Conservation (phyloP, 2,888 invertebrate genomes). For the Acrobasis repandana region DNA sequence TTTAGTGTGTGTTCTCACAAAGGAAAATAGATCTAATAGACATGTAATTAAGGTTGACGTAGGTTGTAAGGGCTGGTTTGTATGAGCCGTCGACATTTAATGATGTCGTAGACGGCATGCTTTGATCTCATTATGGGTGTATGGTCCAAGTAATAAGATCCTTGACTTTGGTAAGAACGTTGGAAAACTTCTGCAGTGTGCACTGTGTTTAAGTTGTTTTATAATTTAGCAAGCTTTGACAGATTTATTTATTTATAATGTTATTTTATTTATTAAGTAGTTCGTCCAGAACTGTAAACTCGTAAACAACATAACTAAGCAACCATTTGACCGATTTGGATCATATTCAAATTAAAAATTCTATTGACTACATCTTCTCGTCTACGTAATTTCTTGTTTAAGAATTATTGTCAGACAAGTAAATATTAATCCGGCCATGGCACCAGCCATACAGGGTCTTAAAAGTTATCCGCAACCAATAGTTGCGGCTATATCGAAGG, state of each 20-base stretch:
- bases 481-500: constrained; percentile 61
- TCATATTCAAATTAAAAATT: too few relatives aligned
- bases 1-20: constrained; percentile 19
- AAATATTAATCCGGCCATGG: too few relatives aligned
- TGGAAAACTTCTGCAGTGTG: background rate
- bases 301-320: too few relatives aligned
- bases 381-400: too few relatives aligned
- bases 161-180: background rate
- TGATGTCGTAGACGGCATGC: constrained; percentile 67
- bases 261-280: too few relatives aligned
- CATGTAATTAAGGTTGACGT: background rate
- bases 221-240: too few relatives aligned
- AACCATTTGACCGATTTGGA: too few relatives aligned
- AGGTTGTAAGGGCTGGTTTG: background rate
- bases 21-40: constrained; percentile 33
- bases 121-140: constrained; percentile 51
- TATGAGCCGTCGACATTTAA: constrained; percentile 59
- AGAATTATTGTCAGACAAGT: too few relatives aligned
- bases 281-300: too few relatives aligned
- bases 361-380: too few relatives aligned
- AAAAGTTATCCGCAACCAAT: constrained; percentile 60
- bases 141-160: constrained; percentile 38
- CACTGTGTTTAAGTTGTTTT: too few relatives aligned
- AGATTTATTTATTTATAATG: too few relatives aligned
- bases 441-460: background rate